These are phyloP conservation scores for Listronotus bonariensis DNA, from an alignment of 1,140 invertebrate species.

Conservation along the genomic window DNA sequence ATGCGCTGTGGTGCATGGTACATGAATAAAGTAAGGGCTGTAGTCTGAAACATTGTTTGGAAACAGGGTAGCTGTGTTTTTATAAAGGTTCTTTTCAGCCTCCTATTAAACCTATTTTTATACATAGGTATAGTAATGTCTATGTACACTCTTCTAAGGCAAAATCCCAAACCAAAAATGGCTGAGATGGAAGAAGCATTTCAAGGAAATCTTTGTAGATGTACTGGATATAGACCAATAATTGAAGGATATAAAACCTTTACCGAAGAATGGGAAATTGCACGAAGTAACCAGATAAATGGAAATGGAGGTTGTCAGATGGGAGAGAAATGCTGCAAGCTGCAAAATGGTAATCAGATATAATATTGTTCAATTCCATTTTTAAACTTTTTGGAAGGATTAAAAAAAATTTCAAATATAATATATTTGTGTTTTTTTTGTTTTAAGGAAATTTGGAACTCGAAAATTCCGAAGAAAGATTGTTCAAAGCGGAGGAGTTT, in stretches of 20 bases:
- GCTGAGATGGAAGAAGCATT: constrained; percentile 82
- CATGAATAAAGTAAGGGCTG: too few relatives aligned
- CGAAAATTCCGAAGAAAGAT: constrained; percentile 55
- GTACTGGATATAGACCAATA: constrained; percentile 83
- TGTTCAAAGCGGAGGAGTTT: constrained; percentile 74
- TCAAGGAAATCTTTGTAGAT: constrained; percentile 89
- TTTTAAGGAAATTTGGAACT: constrained; percentile 8
- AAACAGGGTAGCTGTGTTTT: too few relatives aligned
- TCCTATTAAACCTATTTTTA: too few relatives aligned
- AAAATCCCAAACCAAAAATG: constrained; percentile 68
- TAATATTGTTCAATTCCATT: background rate
- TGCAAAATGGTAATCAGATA: constrained; percentile 41
- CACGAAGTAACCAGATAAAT: constrained; percentile 33
- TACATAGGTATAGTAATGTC: constrained; percentile 83
- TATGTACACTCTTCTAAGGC: constrained; percentile 86
- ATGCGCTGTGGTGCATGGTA: too few relatives aligned
- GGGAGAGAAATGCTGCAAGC: constrained; percentile 65
- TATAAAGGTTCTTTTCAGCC: too few relatives aligned
- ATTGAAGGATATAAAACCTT: constrained; percentile 86
- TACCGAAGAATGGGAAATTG: constrained; percentile 74
- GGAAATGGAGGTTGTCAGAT: constrained; percentile 60
- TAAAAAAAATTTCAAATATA: background rate
- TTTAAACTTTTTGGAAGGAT: background rate
- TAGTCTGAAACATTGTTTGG: too few relatives aligned
- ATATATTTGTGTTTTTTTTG: background rate